A percentile compares a stretch with the other conserved stretches of the same genome.
phyloP scores from a whole-genome alignment of 2,113 vertebrate genomes.

The Morone chrysops region DNA sequence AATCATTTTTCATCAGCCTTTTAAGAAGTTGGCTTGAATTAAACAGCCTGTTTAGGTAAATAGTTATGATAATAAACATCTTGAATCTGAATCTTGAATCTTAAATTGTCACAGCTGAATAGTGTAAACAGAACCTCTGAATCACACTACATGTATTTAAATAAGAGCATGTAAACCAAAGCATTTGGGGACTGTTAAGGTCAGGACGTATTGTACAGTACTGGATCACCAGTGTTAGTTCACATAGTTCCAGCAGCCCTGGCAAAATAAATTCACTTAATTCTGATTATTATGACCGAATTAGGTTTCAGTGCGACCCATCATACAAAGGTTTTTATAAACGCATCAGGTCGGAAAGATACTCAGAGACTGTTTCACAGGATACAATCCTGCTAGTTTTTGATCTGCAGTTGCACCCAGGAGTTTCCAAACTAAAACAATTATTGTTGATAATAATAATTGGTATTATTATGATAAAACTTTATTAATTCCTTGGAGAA shows the following conservation, averaged over 20 bases:
- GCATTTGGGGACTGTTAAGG: not conserved
- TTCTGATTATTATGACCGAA: conserved; percentile 24
- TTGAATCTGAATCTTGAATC: no score
- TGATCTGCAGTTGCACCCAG: not conserved
- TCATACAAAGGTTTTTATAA: not conserved
- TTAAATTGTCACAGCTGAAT: not conserved
- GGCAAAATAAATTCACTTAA: not conserved
- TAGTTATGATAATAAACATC: not conserved
- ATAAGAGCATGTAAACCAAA: not conserved
- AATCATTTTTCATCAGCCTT: conserved; percentile 59
- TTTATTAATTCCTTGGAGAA: not conserved
- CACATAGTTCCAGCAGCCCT: conserved; percentile 2
- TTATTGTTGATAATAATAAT: no score
- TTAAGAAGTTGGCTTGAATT: conserved; percentile 52
- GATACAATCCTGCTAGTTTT: not conserved
- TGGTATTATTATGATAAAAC: not conserved
- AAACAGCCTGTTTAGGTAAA: conserved; percentile 29
- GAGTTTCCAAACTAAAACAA: not conserved
- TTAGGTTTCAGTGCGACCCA: not conserved
- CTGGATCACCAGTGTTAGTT: not conserved
- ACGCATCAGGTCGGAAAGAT: not conserved
- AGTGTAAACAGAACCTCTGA: conserved; percentile 23
- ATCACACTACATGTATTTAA: conserved; percentile 1
- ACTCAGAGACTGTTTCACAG: not conserved
- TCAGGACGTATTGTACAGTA: not conserved